Percentiles rank a stretch among this genome's conserved stretches.
Evolutionary conservation across 2,797 vertebrate genomes (phyloP).

Genomic region (Ceyx erithaca): DNA sequence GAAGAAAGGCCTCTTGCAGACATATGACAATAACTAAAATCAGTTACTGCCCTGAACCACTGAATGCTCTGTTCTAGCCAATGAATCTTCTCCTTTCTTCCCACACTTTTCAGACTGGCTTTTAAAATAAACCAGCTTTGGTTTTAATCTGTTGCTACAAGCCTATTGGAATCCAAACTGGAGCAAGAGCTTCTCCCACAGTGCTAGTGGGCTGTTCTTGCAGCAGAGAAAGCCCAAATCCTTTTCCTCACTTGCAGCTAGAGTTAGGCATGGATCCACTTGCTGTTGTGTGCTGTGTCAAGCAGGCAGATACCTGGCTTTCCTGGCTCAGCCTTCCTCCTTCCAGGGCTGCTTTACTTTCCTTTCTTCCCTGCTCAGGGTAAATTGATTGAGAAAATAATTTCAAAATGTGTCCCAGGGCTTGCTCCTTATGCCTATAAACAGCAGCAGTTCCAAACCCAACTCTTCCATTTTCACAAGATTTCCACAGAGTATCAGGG

Average conservation of each 20-base stretch:
- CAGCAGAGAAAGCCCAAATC: background rate
- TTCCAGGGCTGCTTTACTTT: background rate
- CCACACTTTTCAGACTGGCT: background rate
- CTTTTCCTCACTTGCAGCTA: background rate
- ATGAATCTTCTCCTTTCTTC: background rate
- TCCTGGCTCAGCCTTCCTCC: background rate
- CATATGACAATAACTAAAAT: background rate
- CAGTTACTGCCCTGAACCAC: background rate
- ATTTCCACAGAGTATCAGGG: background rate
- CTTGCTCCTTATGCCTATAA: background rate
- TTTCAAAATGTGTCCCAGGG: background rate
- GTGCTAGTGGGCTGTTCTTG: background rate
- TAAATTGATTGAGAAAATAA: background rate
- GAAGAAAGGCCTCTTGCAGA: background rate
- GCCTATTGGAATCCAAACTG: background rate
- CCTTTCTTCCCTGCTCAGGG: background rate
- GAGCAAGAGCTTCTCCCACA: background rate
- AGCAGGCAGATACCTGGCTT: background rate
- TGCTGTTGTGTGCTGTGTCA: background rate
- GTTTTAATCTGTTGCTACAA: background rate
- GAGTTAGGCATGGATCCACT: background rate
- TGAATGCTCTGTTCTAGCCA: background rate
- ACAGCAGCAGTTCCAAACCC: background rate
- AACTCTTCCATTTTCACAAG: background rate
- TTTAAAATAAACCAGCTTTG: background rate